Conservation (phyloP, 1,140 invertebrate genomes). For the Lordiphosa clarofinis region DNA sequence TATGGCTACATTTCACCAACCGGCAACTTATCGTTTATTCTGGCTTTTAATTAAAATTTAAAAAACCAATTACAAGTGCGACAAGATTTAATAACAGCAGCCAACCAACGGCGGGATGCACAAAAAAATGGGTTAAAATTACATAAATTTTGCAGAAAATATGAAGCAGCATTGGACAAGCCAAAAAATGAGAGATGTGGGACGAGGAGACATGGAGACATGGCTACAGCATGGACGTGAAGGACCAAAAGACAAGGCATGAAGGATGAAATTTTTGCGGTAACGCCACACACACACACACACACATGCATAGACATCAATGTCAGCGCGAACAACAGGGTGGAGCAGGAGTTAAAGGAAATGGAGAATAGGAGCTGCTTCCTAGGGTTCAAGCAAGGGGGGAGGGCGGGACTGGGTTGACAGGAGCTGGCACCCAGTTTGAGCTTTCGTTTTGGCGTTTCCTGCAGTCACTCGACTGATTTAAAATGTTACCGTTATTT, state of each 20-base stretch:
- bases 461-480: conserved; percentile 74
- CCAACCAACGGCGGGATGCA: conserved; percentile 10
- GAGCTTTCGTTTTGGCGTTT: conserved; percentile 66
- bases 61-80: conserved; percentile 64
- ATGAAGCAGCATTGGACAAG: conserved; percentile 47
- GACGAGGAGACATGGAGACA: conserved; percentile 25
- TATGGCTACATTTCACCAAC: conserved; percentile 3
- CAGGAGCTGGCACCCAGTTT: conserved; percentile 62
- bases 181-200: conserved; percentile 11
- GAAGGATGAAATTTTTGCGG: conserved; percentile 69
- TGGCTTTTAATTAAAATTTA: conserved; percentile 67
- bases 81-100: conserved; percentile 65
- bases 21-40: conserved; percentile 54
- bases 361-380: conserved; percentile 34
- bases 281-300: conserved; percentile 28
- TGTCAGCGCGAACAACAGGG: conserved; percentile 53
- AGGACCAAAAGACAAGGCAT: conserved; percentile 39
- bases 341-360: conserved; percentile 27
- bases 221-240: conserved; percentile 26
- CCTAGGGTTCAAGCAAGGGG: not conserved
- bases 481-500: conserved; percentile 78
- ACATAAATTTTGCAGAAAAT: conserved; percentile 75
- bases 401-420: conserved; percentile 26
- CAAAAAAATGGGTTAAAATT: conserved; percentile 61
- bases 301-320: conserved; percentile 49